Conservation (phyloP, 2,797 vertebrate species). For the Enteromius mattozi region DNA sequence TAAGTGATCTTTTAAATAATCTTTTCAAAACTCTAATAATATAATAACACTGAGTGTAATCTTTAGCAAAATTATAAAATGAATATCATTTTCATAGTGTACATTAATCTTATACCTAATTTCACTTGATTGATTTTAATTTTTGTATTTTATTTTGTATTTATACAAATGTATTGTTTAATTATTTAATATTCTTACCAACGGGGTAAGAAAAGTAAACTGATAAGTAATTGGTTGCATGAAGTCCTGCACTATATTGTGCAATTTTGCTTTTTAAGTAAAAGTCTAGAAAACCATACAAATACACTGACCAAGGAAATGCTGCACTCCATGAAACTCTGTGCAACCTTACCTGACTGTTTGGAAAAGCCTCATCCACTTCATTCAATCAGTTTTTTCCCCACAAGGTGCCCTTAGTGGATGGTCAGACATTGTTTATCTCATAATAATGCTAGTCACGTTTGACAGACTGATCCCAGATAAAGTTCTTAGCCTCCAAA, state of each 20-base stretch:
- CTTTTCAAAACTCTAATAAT: background rate
- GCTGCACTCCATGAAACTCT: background rate
- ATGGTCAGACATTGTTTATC: slow-evolving; percentile 39
- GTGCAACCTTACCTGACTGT: background rate
- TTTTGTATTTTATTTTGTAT: too few relatives aligned
- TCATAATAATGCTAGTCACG: slow-evolving; percentile 21
- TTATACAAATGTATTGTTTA: too few relatives aligned
- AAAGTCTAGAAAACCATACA: background rate
- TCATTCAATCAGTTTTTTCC: slow-evolving; percentile 3
- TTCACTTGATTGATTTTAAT: background rate
- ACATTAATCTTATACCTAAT: background rate
- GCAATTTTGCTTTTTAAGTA: background rate
- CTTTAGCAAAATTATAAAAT: background rate
- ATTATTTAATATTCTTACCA: too few relatives aligned
- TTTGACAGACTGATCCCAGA: background rate
- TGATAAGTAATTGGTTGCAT: background rate
- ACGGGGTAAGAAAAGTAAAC: too few relatives aligned
- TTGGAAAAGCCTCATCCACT: slow-evolving; percentile 21
- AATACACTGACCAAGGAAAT: background rate
- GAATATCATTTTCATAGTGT: background rate
- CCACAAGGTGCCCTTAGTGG: slow-evolving; percentile 23
- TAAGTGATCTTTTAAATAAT: background rate
- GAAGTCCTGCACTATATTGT: background rate
- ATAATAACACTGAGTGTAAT: background rate
- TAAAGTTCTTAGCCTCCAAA: slow-evolving; percentile 17